A percentile compares a stretch with the other conserved stretches of the same genome.
Conservation (phyloP, 2,797 vertebrate genomes). For the Bucorvus abyssinicus region DNA sequence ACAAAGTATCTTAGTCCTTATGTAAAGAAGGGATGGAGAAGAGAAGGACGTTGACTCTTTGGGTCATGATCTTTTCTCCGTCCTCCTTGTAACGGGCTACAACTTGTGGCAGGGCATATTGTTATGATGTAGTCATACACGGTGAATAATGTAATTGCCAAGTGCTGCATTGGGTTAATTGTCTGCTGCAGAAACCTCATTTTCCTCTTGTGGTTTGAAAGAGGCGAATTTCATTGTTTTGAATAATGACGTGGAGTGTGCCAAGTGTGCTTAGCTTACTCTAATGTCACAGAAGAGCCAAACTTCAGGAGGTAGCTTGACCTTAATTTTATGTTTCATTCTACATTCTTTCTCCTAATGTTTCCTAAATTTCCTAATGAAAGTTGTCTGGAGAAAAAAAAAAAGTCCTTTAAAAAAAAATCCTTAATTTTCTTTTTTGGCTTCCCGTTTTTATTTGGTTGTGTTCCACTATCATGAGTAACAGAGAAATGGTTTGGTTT, state of each 20-base stretch:
- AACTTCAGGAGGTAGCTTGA: neutral
- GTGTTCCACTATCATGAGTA: neutral
- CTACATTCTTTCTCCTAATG: neutral
- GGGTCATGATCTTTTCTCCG: neutral
- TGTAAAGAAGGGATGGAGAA: neutral
- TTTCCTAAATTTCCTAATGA: neutral
- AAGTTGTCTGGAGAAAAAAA: neutral
- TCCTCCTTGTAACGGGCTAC: neutral
- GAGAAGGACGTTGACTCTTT: neutral
- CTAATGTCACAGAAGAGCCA: neutral
- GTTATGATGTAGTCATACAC: neutral
- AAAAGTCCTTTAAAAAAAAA: neutral
- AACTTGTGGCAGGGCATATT: neutral
- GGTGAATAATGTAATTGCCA: neutral
- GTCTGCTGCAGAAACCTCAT: neutral
- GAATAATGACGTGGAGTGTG: neutral
- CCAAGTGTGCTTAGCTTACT: neutral
- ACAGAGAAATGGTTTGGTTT: conserved; percentile 22
- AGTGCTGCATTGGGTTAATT: neutral
- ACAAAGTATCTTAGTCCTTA: neutral
- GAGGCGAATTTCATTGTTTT: neutral
- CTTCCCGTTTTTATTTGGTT: neutral
- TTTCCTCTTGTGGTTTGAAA: neutral
- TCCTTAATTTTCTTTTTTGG: neutral
- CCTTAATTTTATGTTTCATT: neutral